phyloP scores from a whole-genome alignment of 2,113 vertebrate genomes.

The Guaruba guarouba region DNA sequence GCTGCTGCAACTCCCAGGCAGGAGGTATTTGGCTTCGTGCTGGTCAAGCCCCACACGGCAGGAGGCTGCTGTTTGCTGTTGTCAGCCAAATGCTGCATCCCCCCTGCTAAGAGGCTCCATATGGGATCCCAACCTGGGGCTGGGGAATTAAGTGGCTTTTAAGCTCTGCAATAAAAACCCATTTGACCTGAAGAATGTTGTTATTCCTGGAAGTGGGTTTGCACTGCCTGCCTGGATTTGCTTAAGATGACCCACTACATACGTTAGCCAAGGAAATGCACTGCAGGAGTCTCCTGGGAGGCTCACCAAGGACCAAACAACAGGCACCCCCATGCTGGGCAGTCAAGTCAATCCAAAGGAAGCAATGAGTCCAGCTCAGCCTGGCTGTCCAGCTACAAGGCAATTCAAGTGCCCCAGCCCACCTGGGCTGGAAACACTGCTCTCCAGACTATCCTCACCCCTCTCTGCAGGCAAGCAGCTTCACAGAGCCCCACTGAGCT shows the following conservation, averaged over 20 bases:
- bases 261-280: not conserved
- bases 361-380: rapidly evolving
- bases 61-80: not conserved
- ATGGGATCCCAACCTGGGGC: not conserved
- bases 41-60: rapidly evolving
- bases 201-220: not conserved
- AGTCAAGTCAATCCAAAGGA: not conserved
- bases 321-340: rapidly evolving
- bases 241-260: not conserved
- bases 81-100: not conserved
- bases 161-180: constrained; percentile 25
- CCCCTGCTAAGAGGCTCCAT: not conserved
- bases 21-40: not conserved
- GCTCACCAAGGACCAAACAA: not conserved
- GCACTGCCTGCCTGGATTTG: not conserved
- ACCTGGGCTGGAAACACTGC: rapidly evolving
- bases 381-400: not conserved
- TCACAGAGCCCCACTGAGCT: rapidly evolving
- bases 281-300: not conserved
- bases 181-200: constrained; percentile 13
- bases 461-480: not conserved
- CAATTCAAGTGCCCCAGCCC: not conserved
- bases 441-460: rapidly evolving
- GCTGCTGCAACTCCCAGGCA: not conserved
- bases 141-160: not conserved